phyloP scores from a whole-genome alignment of 2,888 invertebrate species.

The Priocnemis perturbator region DNA sequence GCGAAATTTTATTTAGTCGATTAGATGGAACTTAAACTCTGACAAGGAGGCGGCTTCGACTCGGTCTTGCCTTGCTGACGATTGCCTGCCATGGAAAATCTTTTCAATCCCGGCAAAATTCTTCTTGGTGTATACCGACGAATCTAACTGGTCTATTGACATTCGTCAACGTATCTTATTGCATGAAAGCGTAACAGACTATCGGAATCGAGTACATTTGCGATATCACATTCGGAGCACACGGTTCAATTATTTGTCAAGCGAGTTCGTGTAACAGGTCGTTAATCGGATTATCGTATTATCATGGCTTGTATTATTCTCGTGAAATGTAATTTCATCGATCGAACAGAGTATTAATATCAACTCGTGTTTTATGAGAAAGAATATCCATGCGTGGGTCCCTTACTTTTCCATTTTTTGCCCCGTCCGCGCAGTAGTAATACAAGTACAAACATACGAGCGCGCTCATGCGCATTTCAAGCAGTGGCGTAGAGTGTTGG shows the following conservation, averaged over 20 bases:
- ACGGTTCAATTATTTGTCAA: constrained; percentile 51
- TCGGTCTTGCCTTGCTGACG: neutral
- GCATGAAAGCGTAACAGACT: no score
- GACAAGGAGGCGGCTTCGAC: constrained; percentile 14
- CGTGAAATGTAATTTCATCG: constrained; percentile 54
- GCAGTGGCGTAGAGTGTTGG: no score
- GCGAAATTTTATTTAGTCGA: constrained; percentile 34
- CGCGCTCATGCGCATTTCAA: constrained; percentile 13
- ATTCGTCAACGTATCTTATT: no score
- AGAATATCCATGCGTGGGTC: constrained; percentile 30
- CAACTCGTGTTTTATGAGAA: constrained; percentile 34
- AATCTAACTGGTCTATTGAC: no score
- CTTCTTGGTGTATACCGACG: no score
- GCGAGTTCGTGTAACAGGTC: constrained; percentile 49
- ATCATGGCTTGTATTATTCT: constrained; percentile 44
- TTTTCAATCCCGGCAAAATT: no score
- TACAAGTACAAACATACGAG: constrained; percentile 22
- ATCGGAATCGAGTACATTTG: constrained; percentile 26
- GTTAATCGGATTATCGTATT: constrained; percentile 57
- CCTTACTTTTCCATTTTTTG: neutral
- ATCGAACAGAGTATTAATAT: constrained; percentile 39
- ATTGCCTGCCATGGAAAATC: no score
- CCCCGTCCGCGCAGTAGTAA: constrained; percentile 10
- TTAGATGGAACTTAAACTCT: constrained; percentile 35
- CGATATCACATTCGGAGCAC: constrained; percentile 36